Conservation (phyloP, 2,888 invertebrate species). For the Hyalella azteca region DNA sequence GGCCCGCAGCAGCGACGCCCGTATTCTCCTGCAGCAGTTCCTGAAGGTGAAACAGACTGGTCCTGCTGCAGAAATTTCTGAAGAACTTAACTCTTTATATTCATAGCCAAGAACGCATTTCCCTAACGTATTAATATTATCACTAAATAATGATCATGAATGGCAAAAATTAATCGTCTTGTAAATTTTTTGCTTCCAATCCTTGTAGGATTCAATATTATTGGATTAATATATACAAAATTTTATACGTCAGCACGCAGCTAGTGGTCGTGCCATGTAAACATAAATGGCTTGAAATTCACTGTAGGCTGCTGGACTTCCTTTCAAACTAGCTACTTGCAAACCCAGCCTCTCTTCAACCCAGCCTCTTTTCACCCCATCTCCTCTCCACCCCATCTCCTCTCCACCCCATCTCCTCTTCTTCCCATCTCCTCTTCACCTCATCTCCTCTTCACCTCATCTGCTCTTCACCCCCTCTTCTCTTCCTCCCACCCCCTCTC, state of each 20-base stretch:
- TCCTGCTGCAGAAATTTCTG: no score
- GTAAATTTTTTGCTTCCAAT: no score
- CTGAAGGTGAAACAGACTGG: constrained; percentile 61
- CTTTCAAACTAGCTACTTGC: not conserved
- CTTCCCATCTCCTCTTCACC: not conserved
- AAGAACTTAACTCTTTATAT: no score
- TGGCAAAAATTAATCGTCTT: no score
- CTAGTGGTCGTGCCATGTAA: no score
- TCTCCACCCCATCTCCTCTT: no score
- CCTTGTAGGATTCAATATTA: no score
- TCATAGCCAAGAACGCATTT: no score
- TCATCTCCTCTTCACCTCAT: not conserved
- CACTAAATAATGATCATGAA: no score
- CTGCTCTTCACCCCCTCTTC: not conserved
- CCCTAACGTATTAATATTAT: no score
- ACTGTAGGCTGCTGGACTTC: not conserved
- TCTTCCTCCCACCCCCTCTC: not conserved
- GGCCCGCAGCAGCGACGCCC: constrained; percentile 67
- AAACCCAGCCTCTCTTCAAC: not conserved
- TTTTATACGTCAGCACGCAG: no score
- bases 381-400: not conserved
- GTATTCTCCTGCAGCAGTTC: constrained; percentile 65
- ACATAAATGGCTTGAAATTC: not conserved
- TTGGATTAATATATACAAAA: no score
- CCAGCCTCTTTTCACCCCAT: not conserved